These are phyloP conservation scores for Climacteris rufus DNA, from an alignment of 2,113 vertebrate species.

Conservation along the genomic window DNA sequence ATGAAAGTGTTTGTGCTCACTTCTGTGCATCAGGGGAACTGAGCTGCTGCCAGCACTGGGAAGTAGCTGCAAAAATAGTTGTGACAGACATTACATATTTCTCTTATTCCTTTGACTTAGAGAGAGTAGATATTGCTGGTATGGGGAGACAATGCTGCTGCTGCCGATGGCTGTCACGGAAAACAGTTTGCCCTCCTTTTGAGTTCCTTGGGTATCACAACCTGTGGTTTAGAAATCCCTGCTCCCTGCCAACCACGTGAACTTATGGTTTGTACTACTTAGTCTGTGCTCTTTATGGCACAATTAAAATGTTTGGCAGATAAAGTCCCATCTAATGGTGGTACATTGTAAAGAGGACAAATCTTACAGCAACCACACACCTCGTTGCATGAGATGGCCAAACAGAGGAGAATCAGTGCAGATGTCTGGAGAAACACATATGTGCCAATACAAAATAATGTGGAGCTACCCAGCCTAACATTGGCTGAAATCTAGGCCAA, in stretches of 20 bases:
- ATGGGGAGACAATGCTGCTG: not conserved
- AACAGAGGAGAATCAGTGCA: not conserved
- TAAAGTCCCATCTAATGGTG: not conserved
- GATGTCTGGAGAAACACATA: not conserved
- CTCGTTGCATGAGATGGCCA: not conserved
- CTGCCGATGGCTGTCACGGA: not conserved
- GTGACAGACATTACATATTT: not conserved
- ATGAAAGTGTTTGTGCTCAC: not conserved
- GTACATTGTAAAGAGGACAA: not conserved
- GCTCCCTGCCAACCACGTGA: not conserved
- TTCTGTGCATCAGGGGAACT: not conserved
- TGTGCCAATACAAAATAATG: not conserved
- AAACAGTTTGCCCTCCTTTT: not conserved
- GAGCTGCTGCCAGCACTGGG: not conserved
- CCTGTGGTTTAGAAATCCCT: not conserved
- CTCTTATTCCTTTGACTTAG: not conserved
- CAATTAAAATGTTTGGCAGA: not conserved
- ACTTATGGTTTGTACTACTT: not conserved
- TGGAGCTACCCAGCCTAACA: not conserved
- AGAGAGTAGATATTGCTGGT: not conserved
- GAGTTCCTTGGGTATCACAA: not conserved
- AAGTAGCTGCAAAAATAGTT: not conserved
- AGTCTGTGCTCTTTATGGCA: not conserved
- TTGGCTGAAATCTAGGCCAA: constrained; percentile 10
- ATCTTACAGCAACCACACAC: not conserved